Evolutionary conservation across 1,140 invertebrate genomes (phyloP), one percentile per base, ranked within the genome.

Genomic region (Drosophila busckii): DNA sequence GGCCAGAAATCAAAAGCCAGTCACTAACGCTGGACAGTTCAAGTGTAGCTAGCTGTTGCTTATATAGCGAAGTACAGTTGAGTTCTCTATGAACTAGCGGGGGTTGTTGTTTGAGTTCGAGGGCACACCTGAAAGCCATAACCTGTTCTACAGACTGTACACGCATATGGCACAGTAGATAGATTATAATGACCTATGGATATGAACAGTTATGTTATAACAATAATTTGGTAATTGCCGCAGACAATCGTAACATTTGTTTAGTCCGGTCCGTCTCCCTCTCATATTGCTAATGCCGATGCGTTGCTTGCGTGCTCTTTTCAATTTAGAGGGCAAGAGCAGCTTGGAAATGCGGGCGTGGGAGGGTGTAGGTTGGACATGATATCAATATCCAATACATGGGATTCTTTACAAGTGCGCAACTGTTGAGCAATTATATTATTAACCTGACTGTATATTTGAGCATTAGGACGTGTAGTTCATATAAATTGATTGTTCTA

Each of bases 181-280:
- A 80, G 59, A 64, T 80, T 73, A 62, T 73, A 82, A 80, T 80
- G 68, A 68, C 32, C 63, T 78, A 80, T 73, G 58, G 37, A 32
- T 9, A 28, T 8, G 68, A 71, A 55, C 68, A 54, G 68, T 70
- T 73, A 80, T 80, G 82, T n/a, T 64, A 80, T 80, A 80, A 80
- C 73, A 80, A 82, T 80, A 80, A 80, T 80, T 80, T 71, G 73
- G 75, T 80, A 80, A 80, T 80, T 80, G 73, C 73, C 73, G n/a
- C n/a, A 64, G 73, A 69, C 73, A 80, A 80, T 80, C 73, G 75
- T 80, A 80, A 61, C 75, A 80, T 80, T 80, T 78, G 73, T 78
- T 61, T 69, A 37, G 20, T 15, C 19, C 20, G 5, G 37, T 26
- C 28, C 26, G 26, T 9, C 13, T 9, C 17, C 17, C 7, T 7